These are phyloP conservation scores for Callitettix versicolor DNA, from an alignment of 1,140 invertebrate species.

Conservation along the genomic window DNA sequence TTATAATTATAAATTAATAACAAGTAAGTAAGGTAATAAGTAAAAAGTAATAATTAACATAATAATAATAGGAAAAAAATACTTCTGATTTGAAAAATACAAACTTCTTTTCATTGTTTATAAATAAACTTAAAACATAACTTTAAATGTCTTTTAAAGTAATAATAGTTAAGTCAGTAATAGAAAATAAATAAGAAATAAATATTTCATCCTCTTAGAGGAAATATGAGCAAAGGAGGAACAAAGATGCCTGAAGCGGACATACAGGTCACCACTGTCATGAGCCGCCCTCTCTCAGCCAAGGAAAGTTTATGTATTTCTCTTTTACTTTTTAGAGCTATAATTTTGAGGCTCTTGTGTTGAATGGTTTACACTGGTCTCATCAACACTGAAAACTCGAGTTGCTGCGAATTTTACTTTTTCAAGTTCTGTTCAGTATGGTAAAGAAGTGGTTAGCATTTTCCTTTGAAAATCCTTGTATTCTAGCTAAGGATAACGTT, in stretches of 20 bases:
- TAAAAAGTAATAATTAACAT: no score
- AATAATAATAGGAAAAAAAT: no score
- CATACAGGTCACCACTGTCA: conserved; percentile 28
- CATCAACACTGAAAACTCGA: conserved; percentile 19
- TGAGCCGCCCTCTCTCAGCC: conserved; percentile 28
- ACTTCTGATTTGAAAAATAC: no score
- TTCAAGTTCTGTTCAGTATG: conserved; percentile 2
- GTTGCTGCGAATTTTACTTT: conserved; percentile 17
- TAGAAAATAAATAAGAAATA: no score
- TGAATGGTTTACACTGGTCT: conserved; percentile 16
- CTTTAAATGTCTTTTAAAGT: no score
- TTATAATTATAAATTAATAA: no score
- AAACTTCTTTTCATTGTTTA: no score
- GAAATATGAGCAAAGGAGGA: conserved; percentile 35
- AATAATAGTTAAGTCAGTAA: no score
- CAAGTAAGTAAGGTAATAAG: no score
- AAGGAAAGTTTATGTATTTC: conserved; percentile 25
- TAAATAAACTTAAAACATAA: no score
- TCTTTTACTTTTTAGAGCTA: conserved; percentile 27
- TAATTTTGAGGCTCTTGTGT: neutral
- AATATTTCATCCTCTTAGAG: conserved; percentile 27
- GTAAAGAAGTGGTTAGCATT: conserved; percentile 1
- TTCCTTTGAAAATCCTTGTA: neutral
- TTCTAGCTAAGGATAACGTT: neutral
- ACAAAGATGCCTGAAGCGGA: conserved; percentile 33